phyloP scores from a whole-genome alignment of 1,140 invertebrate species.

The Bombyx mandarina region DNA sequence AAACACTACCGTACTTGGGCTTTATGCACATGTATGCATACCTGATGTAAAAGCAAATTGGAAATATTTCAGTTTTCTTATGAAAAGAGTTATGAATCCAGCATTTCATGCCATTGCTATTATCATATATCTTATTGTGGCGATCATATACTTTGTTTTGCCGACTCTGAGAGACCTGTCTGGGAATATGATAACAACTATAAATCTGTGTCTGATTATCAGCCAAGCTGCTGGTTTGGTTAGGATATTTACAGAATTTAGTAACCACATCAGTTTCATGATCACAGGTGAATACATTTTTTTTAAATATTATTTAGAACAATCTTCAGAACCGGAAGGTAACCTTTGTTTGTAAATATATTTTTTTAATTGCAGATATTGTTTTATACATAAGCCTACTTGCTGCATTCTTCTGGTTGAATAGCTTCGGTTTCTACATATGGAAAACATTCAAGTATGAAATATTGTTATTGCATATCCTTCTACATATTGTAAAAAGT shows the following conservation, averaged over 20 bases:
- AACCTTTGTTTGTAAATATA: neutral
- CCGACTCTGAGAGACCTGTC: conserved; percentile 86
- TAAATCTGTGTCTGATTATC: conserved; percentile 81
- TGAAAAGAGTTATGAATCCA: conserved; percentile 82
- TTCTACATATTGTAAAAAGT: neutral
- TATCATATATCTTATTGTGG: conserved; percentile 78
- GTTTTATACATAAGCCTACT: conserved; percentile 81
- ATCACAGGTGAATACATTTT: conserved; percentile 74
- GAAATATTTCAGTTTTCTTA: conserved; percentile 79
- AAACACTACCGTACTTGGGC: conserved; percentile 57
- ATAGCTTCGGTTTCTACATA: conserved; percentile 86
- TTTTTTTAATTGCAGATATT: conserved; percentile 73
- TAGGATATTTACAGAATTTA: conserved; percentile 83
- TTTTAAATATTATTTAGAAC: neutral
- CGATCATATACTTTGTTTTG: conserved; percentile 86
- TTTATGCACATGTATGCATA: conserved; percentile 82
- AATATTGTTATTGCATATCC: neutral
- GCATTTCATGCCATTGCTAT: conserved; percentile 81
- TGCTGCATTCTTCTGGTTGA: conserved; percentile 87
- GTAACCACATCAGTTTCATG: conserved; percentile 83
- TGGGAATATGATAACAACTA: conserved; percentile 87
- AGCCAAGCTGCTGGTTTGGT: conserved; percentile 84
- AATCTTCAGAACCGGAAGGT: neutral
- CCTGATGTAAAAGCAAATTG: conserved; percentile 78
- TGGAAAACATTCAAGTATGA: conserved; percentile 86